A percentile compares a stretch with the other conserved stretches of the same genome.
These are phyloP conservation scores for Staurois parvus DNA, from an alignment of 2,797 vertebrate species.

Conservation along the genomic window DNA sequence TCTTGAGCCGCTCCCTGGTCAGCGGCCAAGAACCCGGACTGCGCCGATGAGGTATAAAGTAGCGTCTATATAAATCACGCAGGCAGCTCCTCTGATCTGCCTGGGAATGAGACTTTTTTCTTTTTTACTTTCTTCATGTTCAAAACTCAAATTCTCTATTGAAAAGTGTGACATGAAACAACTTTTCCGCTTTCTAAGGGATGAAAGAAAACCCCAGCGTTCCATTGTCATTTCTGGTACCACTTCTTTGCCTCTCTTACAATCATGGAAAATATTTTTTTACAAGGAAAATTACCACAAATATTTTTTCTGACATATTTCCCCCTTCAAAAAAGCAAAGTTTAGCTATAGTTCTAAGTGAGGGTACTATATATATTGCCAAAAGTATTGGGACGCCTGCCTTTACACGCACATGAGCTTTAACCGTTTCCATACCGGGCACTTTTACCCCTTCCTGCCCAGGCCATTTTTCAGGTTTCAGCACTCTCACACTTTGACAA, in stretches of 20 bases:
- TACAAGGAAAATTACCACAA: too few relatives aligned
- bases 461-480: too few relatives aligned
- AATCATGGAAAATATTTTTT: neutral
- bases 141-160: neutral
- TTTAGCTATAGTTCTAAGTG: too few relatives aligned
- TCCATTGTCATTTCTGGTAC: neutral
- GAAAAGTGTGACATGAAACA: neutral
- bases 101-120: neutral
- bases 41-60: neutral
- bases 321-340: too few relatives aligned
- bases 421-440: too few relatives aligned
- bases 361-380: too few relatives aligned
- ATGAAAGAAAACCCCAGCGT: neutral
- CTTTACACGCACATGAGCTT: too few relatives aligned
- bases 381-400: too few relatives aligned
- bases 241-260: neutral
- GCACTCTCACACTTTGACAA: too few relatives aligned
- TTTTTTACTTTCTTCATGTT: neutral
- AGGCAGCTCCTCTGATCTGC: constrained; percentile 18
- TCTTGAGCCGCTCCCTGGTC: neutral
- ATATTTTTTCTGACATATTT: too few relatives aligned
- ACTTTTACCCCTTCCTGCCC: too few relatives aligned
- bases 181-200: neutral
- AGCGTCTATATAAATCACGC: neutral
- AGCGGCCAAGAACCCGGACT: constrained; percentile 7